Percentiles rank a stretch among this genome's conserved stretches.
phyloP scores from a whole-genome alignment of 1,140 invertebrate species.

The Babylonia areolata region DNA sequence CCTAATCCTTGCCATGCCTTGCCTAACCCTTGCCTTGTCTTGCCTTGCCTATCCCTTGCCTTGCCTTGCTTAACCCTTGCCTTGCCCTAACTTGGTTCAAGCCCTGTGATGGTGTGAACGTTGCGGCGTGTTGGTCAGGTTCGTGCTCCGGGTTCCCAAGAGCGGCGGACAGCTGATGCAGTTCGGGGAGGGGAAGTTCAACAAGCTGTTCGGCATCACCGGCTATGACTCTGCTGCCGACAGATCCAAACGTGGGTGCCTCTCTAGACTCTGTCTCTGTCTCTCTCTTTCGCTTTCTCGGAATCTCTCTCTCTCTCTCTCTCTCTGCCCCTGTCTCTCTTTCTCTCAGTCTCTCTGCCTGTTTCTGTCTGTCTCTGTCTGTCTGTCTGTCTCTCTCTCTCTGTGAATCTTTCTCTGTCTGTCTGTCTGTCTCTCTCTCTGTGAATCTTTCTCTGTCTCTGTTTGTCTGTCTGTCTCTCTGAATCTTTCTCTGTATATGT shows the following conservation, averaged over 20 bases:
- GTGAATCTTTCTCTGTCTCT: neutral
- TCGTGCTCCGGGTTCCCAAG: slow-evolving; percentile 50
- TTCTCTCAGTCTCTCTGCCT: neutral
- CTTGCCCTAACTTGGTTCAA: no score
- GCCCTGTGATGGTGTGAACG: no score
- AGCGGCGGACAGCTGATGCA: slow-evolving; percentile 40
- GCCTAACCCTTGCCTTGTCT: no score
- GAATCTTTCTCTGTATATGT: neutral
- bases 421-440: neutral
- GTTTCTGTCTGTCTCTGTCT: slow-evolving; percentile 12
- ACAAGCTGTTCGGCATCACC: slow-evolving; percentile 56
- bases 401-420: neutral
- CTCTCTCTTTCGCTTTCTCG: neutral
- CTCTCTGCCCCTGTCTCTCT: neutral
- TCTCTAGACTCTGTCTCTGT: neutral
- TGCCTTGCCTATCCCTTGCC: no score
- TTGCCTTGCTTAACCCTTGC: no score
- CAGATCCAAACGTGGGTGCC: neutral
- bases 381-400: neutral
- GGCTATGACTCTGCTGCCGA: slow-evolving; percentile 51
- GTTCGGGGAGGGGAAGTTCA: slow-evolving; percentile 51
- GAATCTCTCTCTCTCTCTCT: neutral
- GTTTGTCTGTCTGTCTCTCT: neutral
- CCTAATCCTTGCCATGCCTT: no score
- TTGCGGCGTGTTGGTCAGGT: no score